Evolutionary conservation across 2,797 vertebrate genomes (phyloP), one percentile per base, ranked within the genome.

Genomic region (Trichosurus vulpecula): DNA sequence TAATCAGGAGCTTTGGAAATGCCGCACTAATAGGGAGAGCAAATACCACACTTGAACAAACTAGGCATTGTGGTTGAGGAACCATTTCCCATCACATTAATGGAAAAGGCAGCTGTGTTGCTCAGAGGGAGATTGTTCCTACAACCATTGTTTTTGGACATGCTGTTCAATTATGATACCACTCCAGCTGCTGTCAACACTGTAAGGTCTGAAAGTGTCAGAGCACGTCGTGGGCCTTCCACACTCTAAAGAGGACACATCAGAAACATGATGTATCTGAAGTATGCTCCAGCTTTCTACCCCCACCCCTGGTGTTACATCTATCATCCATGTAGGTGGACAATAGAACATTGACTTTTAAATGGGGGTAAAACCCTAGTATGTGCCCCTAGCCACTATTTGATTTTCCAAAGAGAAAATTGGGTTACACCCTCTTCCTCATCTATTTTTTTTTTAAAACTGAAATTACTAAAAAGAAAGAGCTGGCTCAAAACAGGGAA

Each of bases 391-490:
- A 51, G 3, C 10, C 25, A 4, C 41, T 27, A 51, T 51, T 87
- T 87, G 74, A 27, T 51, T 87, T 87, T 25, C 22, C 74, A 27
- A 25, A 61, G 11, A 74, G 22, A 47, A 81, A 81, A 74, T 27
- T 41, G 13, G 35, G 14, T 5, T 66, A n/a, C 4, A 35, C 5
- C 35, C 14, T 66, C 61, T 66, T 74, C 35, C 74, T 74, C 16
- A n/a, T 41, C n/a, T 74, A 41, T 66, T 66, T 53, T 51, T 81
- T 92, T 35, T 93, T 58, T n/a, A n/a, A n/a, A 96, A 27, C 91
- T 54, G 90, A 51, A 52, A 0, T 94, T 92, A 90, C 91, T 54
- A 81, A 93, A 89, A 94, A 54, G 54, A 96, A 74, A 94, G 94
- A 52, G 2, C 90, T 31, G 93, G 1, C 91, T 95, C 56, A 31